phyloP scores from a whole-genome alignment of 2,797 vertebrate species.

The Oreonectes daqikongensis region DNA sequence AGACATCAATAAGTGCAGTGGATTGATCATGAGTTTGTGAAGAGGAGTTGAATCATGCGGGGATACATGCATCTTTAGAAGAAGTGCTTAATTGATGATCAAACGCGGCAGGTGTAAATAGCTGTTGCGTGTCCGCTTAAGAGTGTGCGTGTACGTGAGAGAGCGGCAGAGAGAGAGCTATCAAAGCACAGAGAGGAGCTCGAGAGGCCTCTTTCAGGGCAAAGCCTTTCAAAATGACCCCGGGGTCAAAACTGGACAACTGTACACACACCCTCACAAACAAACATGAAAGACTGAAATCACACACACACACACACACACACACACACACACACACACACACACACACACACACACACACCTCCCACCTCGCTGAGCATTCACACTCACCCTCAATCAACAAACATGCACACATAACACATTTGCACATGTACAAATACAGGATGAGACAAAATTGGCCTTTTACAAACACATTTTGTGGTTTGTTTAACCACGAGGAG shows the following conservation, averaged over 20 bases:
- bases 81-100: constrained; percentile 76
- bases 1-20: constrained; percentile 62
- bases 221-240: constrained; percentile 78
- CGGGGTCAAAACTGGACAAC: constrained; percentile 58
- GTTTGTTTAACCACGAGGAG: constrained; percentile 48
- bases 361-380: constrained; percentile 49
- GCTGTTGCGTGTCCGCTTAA: constrained; percentile 57
- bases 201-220: constrained; percentile 69
- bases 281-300: constrained; percentile 59
- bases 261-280: constrained; percentile 44
- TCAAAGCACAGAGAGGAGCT: constrained; percentile 68
- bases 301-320: constrained; percentile 54
- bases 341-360: constrained; percentile 56
- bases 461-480: constrained; percentile 49
- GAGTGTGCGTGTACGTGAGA: constrained; percentile 53
- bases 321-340: constrained; percentile 46
- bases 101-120: constrained; percentile 77
- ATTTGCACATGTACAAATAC: constrained; percentile 50
- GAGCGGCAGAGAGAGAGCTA: constrained; percentile 58
- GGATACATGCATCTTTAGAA: constrained; percentile 62
- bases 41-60: constrained; percentile 33
- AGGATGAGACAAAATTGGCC: constrained; percentile 50
- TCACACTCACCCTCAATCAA: constrained; percentile 43
- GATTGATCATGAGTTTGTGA: constrained; percentile 63
- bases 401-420: constrained; percentile 57